Conservation (phyloP, 2,888 invertebrate species). For the Celastrina argiolus region DNA sequence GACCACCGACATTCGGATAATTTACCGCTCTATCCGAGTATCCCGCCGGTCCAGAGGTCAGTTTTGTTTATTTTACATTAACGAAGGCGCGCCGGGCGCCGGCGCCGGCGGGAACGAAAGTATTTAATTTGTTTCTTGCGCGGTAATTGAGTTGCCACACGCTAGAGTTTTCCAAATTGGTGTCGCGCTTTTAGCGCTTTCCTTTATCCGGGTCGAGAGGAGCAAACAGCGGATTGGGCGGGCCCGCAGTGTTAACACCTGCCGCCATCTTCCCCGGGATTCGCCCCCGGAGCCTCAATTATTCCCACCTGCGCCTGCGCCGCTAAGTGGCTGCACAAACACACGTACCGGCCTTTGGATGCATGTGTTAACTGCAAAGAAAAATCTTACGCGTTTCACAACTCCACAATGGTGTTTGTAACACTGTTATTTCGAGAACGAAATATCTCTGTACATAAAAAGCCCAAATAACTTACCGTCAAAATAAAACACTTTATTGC, state of each 20-base stretch:
- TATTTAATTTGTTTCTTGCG: slow-evolving; percentile 71
- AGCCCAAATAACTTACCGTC: neutral
- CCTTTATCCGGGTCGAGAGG: slow-evolving; percentile 54
- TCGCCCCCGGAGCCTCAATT: slow-evolving; percentile 44
- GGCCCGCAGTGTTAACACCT: slow-evolving; percentile 70
- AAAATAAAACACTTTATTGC: neutral
- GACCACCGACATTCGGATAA: slow-evolving; percentile 72
- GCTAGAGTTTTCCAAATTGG: slow-evolving; percentile 45
- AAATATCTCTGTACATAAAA: neutral
- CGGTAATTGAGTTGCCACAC: slow-evolving; percentile 66
- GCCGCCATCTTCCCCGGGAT: slow-evolving; percentile 50
- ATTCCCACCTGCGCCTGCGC: slow-evolving; percentile 52
- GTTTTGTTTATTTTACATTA: slow-evolving; percentile 77
- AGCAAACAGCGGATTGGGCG: slow-evolving; percentile 69
- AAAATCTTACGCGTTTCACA: slow-evolving; percentile 6
- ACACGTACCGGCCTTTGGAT: slow-evolving; percentile 27
- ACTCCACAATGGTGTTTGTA: neutral
- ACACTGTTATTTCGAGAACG: neutral
- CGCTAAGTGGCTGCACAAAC: slow-evolving; percentile 49
- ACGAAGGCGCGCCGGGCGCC: slow-evolving; percentile 73
- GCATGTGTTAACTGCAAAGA: slow-evolving; percentile 17
- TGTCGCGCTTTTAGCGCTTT: slow-evolving; percentile 59
- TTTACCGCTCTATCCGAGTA: slow-evolving; percentile 74
- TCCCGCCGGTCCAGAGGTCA: slow-evolving; percentile 69
- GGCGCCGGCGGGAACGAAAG: slow-evolving; percentile 66